Percentiles rank a stretch among this genome's conserved stretches.
phyloP scores from a whole-genome alignment of 1,140 invertebrate genomes.

The Heliconius nattereri region DNA sequence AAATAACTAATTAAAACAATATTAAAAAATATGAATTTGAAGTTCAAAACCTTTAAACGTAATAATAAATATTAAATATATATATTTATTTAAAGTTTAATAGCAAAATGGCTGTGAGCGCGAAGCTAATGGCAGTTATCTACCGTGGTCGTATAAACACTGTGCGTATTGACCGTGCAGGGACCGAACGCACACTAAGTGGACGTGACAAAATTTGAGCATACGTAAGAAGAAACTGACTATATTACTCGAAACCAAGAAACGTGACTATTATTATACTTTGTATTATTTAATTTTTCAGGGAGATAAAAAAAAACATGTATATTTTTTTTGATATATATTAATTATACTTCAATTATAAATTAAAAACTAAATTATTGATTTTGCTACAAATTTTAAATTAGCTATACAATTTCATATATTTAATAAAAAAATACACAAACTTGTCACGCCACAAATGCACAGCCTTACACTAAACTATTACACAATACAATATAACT shows the following conservation, averaged over 20 bases:
- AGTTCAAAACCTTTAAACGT: too few relatives aligned
- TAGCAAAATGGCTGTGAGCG: conserved; percentile 17
- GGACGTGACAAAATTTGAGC: conserved; percentile 3
- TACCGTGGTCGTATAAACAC: background rate
- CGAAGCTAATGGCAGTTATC: conserved; percentile 32
- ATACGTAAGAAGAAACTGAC: background rate
- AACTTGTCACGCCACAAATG: background rate
- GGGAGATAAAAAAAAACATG: too few relatives aligned
- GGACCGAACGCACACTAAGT: background rate
- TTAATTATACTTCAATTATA: too few relatives aligned
- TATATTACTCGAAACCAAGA: too few relatives aligned
- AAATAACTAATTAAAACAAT: too few relatives aligned
- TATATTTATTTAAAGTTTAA: background rate
- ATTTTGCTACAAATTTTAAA: too few relatives aligned
- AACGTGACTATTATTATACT: too few relatives aligned
- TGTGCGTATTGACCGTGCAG: conserved; percentile 5
- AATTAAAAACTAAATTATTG: too few relatives aligned
- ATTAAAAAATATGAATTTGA: too few relatives aligned
- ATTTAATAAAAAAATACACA: background rate
- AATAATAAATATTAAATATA: background rate
- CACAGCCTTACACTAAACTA: background rate
- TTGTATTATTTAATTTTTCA: too few relatives aligned
- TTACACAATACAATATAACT: background rate
- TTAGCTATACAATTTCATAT: too few relatives aligned
- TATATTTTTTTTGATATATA: too few relatives aligned